These are phyloP conservation scores for Notothenia rossii DNA, from an alignment of 2,113 vertebrate genomes.

Conservation along the genomic window DNA sequence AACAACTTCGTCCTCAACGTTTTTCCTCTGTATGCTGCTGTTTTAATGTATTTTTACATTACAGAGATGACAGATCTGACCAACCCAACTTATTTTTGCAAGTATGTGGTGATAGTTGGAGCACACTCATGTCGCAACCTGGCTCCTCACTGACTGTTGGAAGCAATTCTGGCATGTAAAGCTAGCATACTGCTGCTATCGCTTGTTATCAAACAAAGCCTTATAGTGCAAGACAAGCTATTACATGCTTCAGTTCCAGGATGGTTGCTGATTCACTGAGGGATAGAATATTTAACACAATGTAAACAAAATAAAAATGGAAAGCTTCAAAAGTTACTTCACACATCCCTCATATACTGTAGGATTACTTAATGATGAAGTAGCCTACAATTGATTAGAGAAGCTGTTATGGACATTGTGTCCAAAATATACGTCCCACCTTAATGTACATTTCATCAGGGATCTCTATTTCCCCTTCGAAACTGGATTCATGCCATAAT, in stretches of 20 bases:
- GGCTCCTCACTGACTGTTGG: conserved; percentile 79
- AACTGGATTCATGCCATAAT: conserved; percentile 55
- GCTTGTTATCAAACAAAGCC: conserved; percentile 87
- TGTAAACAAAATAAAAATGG: conserved; percentile 21
- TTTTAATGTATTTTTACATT: conserved; percentile 29
- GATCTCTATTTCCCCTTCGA: conserved; percentile 33
- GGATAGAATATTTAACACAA: conserved; percentile 33
- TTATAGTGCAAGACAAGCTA: conserved; percentile 86
- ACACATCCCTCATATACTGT: conserved; percentile 16
- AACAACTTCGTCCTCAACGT: conserved; percentile 27
- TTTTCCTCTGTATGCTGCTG: conserved; percentile 8
- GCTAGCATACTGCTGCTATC: conserved; percentile 86
- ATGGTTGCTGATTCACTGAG: conserved; percentile 41
- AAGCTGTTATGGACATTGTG: conserved; percentile 4
- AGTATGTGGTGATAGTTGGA: conserved; percentile 87
- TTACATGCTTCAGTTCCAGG: conserved; percentile 72
- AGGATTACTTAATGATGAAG: conserved; percentile 45
- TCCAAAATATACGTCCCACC: conserved; percentile 10
- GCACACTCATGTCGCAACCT: conserved; percentile 89
- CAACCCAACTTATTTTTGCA: conserved; percentile 36
- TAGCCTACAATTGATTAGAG: conserved; percentile 34
- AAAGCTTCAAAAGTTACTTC: conserved; percentile 37
- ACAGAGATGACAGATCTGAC: conserved; percentile 41
- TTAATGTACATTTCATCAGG: conserved; percentile 10
- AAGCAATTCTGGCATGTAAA: conserved; percentile 80